A percentile compares a stretch with the other conserved stretches of the same genome.
These are phyloP conservation scores for Meiosimyza platycephala DNA, from an alignment of 2,888 invertebrate genomes.

Conservation along the genomic window DNA sequence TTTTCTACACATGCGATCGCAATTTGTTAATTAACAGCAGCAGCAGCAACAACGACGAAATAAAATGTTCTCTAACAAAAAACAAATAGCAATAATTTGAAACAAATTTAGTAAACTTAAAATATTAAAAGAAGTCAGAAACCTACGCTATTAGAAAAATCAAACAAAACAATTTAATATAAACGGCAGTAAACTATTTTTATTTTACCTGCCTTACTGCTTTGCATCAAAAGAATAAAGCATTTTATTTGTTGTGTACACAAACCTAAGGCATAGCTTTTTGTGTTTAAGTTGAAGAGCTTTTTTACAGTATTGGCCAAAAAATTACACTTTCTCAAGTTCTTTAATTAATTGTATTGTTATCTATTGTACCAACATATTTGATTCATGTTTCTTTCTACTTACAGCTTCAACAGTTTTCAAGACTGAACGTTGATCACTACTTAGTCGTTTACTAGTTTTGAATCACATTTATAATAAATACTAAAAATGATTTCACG, in stretches of 20 bases:
- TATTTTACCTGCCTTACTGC: no score
- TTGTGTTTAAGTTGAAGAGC: neutral
- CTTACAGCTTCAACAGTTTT: constrained; percentile 34
- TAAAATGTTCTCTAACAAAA: constrained; percentile 3
- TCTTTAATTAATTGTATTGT: constrained; percentile 11
- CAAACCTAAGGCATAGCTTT: neutral
- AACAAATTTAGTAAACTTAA: neutral
- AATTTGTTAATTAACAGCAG: neutral
- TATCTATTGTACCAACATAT: neutral
- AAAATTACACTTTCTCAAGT: neutral
- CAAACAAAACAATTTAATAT: neutral
- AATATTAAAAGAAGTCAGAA: constrained; percentile 25
- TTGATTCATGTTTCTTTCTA: constrained; percentile 15
- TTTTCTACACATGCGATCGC: constrained; percentile 11
- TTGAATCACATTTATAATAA: constrained; percentile 32
- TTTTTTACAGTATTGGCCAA: neutral
- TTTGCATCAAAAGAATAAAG: no score
- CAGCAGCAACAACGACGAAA: neutral
- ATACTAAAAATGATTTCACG: constrained; percentile 83
- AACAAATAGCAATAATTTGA: constrained; percentile 5
- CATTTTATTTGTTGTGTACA: neutral
- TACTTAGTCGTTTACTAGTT: no score
- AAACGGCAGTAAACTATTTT: no score
- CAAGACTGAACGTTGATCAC: neutral
- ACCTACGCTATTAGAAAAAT: neutral